Conservation (phyloP, 2,888 invertebrate species). For the Trimorus sp. region DNA sequence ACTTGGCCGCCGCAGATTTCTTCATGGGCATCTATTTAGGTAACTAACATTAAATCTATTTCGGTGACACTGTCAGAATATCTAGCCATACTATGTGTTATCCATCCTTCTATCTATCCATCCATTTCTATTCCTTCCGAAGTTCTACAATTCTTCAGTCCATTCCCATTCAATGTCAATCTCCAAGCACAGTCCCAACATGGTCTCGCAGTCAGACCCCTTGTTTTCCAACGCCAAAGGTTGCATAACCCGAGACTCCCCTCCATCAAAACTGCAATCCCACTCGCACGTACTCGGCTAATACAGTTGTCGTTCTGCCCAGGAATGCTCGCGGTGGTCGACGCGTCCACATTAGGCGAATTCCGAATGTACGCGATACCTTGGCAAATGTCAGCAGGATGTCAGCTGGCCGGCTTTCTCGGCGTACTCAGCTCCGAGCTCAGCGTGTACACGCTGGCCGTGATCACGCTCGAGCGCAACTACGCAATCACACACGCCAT, state of each 20-base stretch:
- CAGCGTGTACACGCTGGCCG: conserved; percentile 97
- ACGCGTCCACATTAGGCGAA: conserved; percentile 97
- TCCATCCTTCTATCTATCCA: too few relatives aligned
- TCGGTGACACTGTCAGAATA: too few relatives aligned
- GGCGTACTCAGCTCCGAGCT: conserved; percentile 97
- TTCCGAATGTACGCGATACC: conserved; percentile 98
- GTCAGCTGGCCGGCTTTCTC: conserved; percentile 96
- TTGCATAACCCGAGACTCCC: too few relatives aligned
- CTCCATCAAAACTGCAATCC: too few relatives aligned
- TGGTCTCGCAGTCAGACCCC: too few relatives aligned
- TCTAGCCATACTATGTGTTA: too few relatives aligned
- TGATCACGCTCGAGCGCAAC: conserved; percentile 97
- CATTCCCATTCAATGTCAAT: too few relatives aligned
- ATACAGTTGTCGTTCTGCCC: conserved; percentile 44
- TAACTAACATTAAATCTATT: conserved; percentile 73
- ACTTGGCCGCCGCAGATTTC: conserved; percentile 97
- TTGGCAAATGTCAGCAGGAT: conserved; percentile 98
- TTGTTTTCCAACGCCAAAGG: too few relatives aligned
- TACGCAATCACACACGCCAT: conserved; percentile 99
- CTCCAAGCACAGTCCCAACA: too few relatives aligned
- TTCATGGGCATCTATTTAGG: conserved; percentile 98
- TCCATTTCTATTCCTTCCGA: too few relatives aligned
- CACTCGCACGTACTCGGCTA: too few relatives aligned
- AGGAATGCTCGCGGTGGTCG: conserved; percentile 97
- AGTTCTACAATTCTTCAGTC: too few relatives aligned